Base-by-base conservation (phyloP, 2,797 vertebrate genomes). In the Neosalanx taihuensis region DNA sequence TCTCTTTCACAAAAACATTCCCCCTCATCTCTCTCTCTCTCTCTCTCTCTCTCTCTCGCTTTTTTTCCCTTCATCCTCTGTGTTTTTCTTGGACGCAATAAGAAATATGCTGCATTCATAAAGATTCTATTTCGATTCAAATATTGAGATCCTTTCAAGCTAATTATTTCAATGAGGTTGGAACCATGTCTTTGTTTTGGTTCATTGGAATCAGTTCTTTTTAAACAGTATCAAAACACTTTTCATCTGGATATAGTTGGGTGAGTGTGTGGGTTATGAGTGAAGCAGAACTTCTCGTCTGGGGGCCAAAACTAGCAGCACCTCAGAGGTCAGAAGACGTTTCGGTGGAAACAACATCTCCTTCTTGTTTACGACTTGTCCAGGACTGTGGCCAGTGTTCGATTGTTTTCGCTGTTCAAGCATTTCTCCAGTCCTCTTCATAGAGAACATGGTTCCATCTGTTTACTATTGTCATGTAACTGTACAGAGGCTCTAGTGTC, bases 291-390 rank as follows among this genome's bases (percentile, higher is more conserved):
- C 79, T 80, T 75, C 67, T 35, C 74, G 70, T 20, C 64, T 75
- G 72, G 83, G 83, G 75, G 78, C 81, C 78, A 84, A 78, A 64
- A 74, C 35, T 71, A 63, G 80, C 83, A 73, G 77, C 67, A 70
- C 69, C 20, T 74, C 30, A 26, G 75, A 85, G 73, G 77, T 87
- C 80, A 84, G 72, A 84, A 75, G 72, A 85, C 81, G 75, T 75
- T 75, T 80, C 23, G 51, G 80, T 80, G 77, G 79, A 87, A 88
- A 89, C 76, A 46, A 77, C 77, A 81, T 37, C 65, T 69, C 67
- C 64, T 64, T 72, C 84, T 78, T 85, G 82, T 84, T 86, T 85
- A 84, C 68, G 76, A 76, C 79, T 82, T 67, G 78, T 85, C 84
- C 69, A 79, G 46, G 70, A 80, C 78, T 29, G 70, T 57, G 46